Base-by-base conservation (phyloP, 2,113 vertebrate species). In the Microcebus jonahi region DNA sequence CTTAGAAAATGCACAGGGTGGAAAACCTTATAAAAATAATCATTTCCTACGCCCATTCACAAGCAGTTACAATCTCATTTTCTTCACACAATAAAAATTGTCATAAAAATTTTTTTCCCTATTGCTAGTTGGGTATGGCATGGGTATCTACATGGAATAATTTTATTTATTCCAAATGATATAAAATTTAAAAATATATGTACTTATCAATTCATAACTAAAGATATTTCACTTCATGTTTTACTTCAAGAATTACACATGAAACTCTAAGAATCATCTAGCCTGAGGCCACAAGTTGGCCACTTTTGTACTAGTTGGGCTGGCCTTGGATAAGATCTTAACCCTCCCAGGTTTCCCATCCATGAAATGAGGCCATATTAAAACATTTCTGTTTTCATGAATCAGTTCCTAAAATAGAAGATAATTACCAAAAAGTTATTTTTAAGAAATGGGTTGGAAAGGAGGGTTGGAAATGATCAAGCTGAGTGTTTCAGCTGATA, bases 121-220 rank as follows among this genome's bases (percentile, higher is more conserved):
- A 14, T 42, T 95, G 50, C 27, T 86, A 59, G 45, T 53, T 95
- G 45, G 57, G 21, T 75, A 93, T 76, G 29, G 27, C 67, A 94
- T 93, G 68, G 39, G 48, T 76, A 88, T n/a, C 4, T 90, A 92
- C 2, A 61, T 77, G 31, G 48, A 87, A 42, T 77, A 27, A 57
- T 70, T 84, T 87, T 59, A 34, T 53, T 87, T 80, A 57, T 79
- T 84, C 42, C 65, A 96, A 87, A 89, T 89, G 45, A 89, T 34
- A 20, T 10, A 82, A 93, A 90, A 96, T 76, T 90, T 61, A 23
- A 92, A 92, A 92, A 80, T 36, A 65, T 29, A n/a, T 29, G 42
- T 83, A 88, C 67, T 90, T 75, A 92, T 65, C 50, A 82, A 92
- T 88, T 93, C 25, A 79, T 42, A 83, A 93, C 61, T 94, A 63